Percentiles rank a stretch among this genome's conserved stretches.
phyloP scores from a whole-genome alignment of 2,113 vertebrate genomes.

The Cromileptes altivelis region DNA sequence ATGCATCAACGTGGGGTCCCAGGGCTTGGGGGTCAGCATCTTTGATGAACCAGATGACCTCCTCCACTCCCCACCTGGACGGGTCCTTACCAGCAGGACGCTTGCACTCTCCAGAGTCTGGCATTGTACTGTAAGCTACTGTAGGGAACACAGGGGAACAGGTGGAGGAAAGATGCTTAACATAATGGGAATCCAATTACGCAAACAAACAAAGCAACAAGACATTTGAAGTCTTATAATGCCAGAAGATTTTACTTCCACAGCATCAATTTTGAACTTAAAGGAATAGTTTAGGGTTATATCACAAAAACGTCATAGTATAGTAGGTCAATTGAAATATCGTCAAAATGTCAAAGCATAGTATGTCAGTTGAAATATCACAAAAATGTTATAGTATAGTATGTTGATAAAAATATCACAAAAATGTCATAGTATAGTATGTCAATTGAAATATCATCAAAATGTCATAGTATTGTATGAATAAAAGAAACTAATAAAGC shows the following conservation, averaged over 20 bases:
- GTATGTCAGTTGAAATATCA: too few species aligned
- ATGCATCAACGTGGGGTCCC: constrained; percentile 94
- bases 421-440: neutral
- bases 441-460: neutral
- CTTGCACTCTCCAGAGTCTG: constrained; percentile 84
- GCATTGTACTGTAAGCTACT: constrained; percentile 88
- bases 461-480: too few species aligned
- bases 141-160: constrained; percentile 35
- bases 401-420: too few species aligned
- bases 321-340: neutral
- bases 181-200: neutral
- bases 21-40: constrained; percentile 96
- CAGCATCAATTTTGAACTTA: neutral
- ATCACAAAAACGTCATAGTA: neutral
- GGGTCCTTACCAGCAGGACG: constrained; percentile 90
- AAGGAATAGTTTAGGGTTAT: too few species aligned
- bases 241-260: neutral
- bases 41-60: constrained; percentile 95
- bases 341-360: too few species aligned
- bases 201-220: neutral
- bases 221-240: neutral
- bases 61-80: constrained; percentile 93
- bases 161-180: neutral
- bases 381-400: too few species aligned
- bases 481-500: too few species aligned